A percentile compares a stretch with the other conserved stretches of the same genome.
phyloP scores from a whole-genome alignment of 2,113 vertebrate genomes.

The Varanus komodoensis region DNA sequence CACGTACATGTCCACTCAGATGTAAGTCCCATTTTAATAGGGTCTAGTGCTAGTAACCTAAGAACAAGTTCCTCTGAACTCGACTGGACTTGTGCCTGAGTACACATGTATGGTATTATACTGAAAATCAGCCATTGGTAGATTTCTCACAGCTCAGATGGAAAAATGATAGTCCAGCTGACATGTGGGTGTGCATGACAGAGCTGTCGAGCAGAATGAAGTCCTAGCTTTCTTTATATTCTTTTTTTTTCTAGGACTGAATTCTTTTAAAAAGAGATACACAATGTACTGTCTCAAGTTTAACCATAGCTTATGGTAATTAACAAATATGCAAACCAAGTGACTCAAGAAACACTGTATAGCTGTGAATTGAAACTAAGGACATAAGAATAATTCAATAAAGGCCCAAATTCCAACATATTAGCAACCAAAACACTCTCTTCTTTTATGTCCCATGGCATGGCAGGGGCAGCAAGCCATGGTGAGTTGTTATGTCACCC shows the following conservation, averaged over 20 bases:
- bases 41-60: not conserved
- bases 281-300: slow-evolving; percentile 43
- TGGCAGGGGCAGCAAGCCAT: too few species aligned
- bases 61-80: not conserved
- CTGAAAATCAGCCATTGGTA: not conserved
- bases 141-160: slow-evolving; percentile 38
- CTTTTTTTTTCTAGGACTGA: slow-evolving; percentile 1
- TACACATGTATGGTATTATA: not conserved
- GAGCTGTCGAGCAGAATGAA: slow-evolving; percentile 25
- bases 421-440: not conserved
- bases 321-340: slow-evolving; percentile 26
- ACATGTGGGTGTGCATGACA: slow-evolving; percentile 41
- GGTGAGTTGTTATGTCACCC: too few species aligned
- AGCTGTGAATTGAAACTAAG: not conserved
- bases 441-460: too few species aligned
- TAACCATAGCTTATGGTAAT: slow-evolving; percentile 28
- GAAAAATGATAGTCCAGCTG: slow-evolving; percentile 39
- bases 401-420: not conserved
- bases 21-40: too few species aligned
- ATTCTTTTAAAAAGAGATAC: slow-evolving; percentile 29
- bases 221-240: slow-evolving; percentile 17
- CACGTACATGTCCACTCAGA: too few species aligned
- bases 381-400: not conserved
- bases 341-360: not conserved
- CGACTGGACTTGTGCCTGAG: not conserved